phyloP scores from a whole-genome alignment of 1,140 invertebrate species.

The Caenorhabditis briggsae region DNA sequence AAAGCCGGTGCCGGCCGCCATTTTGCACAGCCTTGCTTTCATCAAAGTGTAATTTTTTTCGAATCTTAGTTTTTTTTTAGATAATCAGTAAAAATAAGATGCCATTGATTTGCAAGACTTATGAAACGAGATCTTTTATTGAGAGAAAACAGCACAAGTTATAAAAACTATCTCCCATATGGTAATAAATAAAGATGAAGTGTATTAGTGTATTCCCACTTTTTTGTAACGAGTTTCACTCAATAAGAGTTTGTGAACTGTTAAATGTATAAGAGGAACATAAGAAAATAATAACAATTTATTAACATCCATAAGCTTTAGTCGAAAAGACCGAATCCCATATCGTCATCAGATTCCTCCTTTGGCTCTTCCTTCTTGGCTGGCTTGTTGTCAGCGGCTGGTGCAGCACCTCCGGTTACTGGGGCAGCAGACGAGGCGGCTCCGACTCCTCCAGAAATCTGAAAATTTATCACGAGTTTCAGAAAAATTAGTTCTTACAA shows the following conservation, averaged over 20 bases:
- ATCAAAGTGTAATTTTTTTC: too few species aligned
- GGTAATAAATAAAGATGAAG: background rate
- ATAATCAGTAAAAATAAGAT: too few species aligned
- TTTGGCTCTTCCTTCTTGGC: constrained; percentile 73
- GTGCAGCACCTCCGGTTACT: constrained; percentile 68
- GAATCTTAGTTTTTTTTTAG: too few species aligned
- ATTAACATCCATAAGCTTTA: constrained; percentile 58
- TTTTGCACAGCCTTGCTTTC: too few species aligned
- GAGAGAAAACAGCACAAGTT: background rate
- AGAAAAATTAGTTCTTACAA: too few species aligned
- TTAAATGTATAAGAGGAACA: background rate
- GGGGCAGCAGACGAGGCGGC: constrained; percentile 67
- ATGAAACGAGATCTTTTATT: constrained; percentile 8
- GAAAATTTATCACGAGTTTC: too few species aligned
- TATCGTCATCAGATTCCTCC: constrained; percentile 76
- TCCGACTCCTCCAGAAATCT: constrained; percentile 59
- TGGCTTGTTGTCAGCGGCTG: constrained; percentile 33
- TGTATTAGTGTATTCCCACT: too few species aligned
- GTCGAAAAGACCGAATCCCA: constrained; percentile 73
- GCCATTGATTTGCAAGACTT: too few species aligned
- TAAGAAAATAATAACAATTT: constrained; percentile 59
- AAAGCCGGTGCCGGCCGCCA: too few species aligned
- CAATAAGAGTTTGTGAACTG: too few species aligned
- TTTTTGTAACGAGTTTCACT: too few species aligned
- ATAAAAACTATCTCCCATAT: background rate